Evolutionary conservation across 2,888 invertebrate genomes (phyloP), one percentile per base, ranked within the genome.

Genomic region (Prosopocoilus inquinatus): DNA sequence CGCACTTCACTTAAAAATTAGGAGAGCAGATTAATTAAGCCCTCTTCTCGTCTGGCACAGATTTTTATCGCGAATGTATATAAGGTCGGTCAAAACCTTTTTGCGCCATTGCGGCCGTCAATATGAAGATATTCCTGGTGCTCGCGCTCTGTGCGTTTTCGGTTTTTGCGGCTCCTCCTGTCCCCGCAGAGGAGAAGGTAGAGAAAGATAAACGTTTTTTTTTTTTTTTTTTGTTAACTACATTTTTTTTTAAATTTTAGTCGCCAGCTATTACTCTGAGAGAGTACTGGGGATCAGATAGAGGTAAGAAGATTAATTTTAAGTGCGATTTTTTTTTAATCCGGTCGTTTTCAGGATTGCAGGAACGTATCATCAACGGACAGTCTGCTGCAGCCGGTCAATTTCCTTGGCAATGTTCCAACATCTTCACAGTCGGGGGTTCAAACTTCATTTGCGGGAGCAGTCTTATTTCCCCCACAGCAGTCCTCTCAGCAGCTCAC

Each of bases 321-420:
- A 12, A 12, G 16, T 16, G 2, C 7, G 7, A 28, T 28, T 5
- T 5, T 5, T 28, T 13, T 8, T 11, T 3, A 28, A 34, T 48
- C n/a, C n/a, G n/a, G n/a, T n/a, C n/a, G n/a, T n/a, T 13, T 47
- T 51, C n/a, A 15, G 20, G 13, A 12, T 9, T 32, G 9, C 15
- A 9, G 12, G 36, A 15, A 7, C 51, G 62, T 13, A 71, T 70
- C 44, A 67, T 71, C 43, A 63, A 63, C 43, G 69, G 71, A 9
- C 28, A 45, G 9, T 47, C 57, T 41, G 71, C 72, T 11, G 49
- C 36, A 9, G 50, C 60, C 2, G 67, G 68, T 0, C 68, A 72
- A 59, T 69, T 70, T 59, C 72, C 72, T 8, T 69, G 66, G 65
- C 69, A 69, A 59, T 28, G 20, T 28, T 28, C 20, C 12, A 20